Percentiles rank a stretch among this genome's conserved stretches.
These are phyloP conservation scores for Oreohelix idahoensis DNA, from an alignment of 1,140 invertebrate species.

Conservation along the genomic window DNA sequence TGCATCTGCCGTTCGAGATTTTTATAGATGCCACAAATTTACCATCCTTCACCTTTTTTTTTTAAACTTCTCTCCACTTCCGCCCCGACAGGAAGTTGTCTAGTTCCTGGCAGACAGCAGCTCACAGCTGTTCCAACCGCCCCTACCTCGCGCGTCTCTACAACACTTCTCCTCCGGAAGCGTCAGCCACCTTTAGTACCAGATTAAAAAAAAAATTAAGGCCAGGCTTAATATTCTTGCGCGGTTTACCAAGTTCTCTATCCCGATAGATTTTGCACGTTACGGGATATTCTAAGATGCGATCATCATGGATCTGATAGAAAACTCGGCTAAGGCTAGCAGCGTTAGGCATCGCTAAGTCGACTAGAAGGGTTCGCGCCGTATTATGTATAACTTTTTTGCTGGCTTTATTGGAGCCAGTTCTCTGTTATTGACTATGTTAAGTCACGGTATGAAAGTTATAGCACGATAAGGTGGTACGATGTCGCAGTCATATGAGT, in stretches of 20 bases:
- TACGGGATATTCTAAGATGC: background rate
- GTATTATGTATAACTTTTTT: too few species aligned
- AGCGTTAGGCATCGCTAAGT: background rate
- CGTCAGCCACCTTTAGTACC: background rate
- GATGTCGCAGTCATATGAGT: too few species aligned
- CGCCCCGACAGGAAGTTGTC: constrained; percentile 21
- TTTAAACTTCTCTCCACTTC: background rate
- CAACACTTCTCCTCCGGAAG: background rate
- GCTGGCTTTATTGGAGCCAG: too few species aligned
- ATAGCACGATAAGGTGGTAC: too few species aligned
- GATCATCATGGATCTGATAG: background rate
- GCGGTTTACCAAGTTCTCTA: background rate
- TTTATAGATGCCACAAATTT: background rate
- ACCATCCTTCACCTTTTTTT: background rate
- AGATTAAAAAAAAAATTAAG: background rate
- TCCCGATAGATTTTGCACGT: background rate
- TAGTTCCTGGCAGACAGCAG: background rate
- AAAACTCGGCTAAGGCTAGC: background rate
- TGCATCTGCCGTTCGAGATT: too few species aligned
- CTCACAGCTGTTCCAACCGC: background rate
- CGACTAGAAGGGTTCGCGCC: too few species aligned
- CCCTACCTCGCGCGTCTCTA: background rate
- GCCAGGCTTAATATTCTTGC: background rate
- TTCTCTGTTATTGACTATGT: too few species aligned
- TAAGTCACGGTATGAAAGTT: too few species aligned